Base-by-base conservation (phyloP, 2,888 invertebrate genomes). In the Petrolisthes manimaculis region DNA sequence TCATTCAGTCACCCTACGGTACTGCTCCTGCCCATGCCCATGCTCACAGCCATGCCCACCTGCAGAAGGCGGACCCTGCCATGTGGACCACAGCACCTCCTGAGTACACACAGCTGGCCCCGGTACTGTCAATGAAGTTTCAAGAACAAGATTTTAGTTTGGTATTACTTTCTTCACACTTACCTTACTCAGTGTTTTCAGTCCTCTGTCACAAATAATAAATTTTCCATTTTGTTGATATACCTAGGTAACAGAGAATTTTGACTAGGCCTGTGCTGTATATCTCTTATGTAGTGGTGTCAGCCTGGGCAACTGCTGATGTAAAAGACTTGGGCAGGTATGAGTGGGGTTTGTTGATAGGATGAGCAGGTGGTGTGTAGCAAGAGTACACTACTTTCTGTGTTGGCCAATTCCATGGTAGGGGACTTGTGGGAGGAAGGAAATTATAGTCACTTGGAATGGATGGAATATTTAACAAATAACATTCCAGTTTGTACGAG, bases 41-140 rank as follows among this genome's bases (percentile, higher is more conserved):
- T 82, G 84, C 84, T 74, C 84, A 79, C 79, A 54, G 55, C 71
- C 88, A 89, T 82, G 81, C 84, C 80, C 88, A 88, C 77, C 78
- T 85, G 37, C 88, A 89, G 77, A 89, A 89, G 88, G 54, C 88
- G 2, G 88, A 89, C 37, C 77, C 84, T 4, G 14, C 84, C 24
- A 89, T 89, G 88, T 89, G 88, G 88, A 37, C 88, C n/a, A n/a
- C 83, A 0, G 55, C 84, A 4, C 80, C 88, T 0, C 84, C 88
- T 1, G 88, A 89, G 14, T 89, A 89, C 78, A 77, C 56, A 21
- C 88, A 89, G 77, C 18, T 89, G 51, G 85, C 88, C 18, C 84
- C 88, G 77, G 88, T 89, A 69, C 71, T 80, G 53, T 53, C 55
- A 37, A 51, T 37, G 5, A 24, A 71, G n/a, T 6, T n/a, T 12